A percentile compares a stretch with the other conserved stretches of the same genome.
Conservation (phyloP, 2,797 vertebrate genomes). For the Hapalemur alaotrensis region DNA sequence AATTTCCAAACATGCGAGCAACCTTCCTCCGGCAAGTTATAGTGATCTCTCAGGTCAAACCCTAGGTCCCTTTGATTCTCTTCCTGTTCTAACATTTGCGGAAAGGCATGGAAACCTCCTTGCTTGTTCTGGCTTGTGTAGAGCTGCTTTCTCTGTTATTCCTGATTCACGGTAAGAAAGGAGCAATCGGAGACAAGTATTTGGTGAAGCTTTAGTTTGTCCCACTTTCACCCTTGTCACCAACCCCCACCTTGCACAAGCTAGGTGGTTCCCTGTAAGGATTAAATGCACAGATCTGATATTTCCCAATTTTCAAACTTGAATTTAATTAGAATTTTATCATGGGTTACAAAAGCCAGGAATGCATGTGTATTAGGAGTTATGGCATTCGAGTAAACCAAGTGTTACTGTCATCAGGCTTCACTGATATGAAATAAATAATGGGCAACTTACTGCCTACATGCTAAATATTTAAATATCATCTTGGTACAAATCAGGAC, state of each 20-base stretch:
- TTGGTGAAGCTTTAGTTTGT: not conserved
- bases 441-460: not conserved
- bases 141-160: not conserved
- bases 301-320: not conserved
- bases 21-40: not conserved
- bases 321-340: constrained; percentile 34
- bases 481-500: not conserved
- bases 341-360: not conserved
- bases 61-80: not conserved
- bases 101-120: not conserved
- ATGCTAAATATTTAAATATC: not conserved
- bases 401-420: not conserved
- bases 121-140: constrained; percentile 3
- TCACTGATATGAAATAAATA: constrained; percentile 7
- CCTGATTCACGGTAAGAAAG: not conserved
- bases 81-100: not conserved
- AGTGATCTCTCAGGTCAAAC: not conserved
- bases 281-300: not conserved
- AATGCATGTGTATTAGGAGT: not conserved
- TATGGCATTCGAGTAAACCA: not conserved
- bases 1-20: not conserved
- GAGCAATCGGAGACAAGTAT: not conserved
- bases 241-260: rapidly evolving
- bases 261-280: not conserved
- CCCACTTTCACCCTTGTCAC: not conserved